Evolutionary conservation across 2,888 invertebrate genomes (phyloP), one percentile per base, ranked within the genome.

Genomic region (Trichopoda pennipes): DNA sequence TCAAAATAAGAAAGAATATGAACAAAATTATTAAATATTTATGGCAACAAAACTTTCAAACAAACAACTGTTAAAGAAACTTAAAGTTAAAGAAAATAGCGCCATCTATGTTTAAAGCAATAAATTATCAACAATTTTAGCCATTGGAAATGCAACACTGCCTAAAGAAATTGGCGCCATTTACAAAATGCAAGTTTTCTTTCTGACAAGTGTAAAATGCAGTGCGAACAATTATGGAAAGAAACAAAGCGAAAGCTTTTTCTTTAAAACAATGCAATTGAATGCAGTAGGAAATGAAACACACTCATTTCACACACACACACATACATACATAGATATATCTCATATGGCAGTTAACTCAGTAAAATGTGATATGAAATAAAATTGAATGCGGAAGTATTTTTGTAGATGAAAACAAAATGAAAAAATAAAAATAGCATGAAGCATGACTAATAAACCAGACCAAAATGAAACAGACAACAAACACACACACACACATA

Each of bases 301-400:
- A 60, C 35, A 73, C 44, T 63, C 35, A 63, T 49, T 55, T 28
- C 60, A 17, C 16, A 16, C 38, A 49, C 35, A 56, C 21, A 2
- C 9, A 32, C 6, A 51, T 49, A 55, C 44, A 47, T 44, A 32
- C 9, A 10, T 38, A 19, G 38, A 28, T 28, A n/a, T n/a, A n/a
- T n/a, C n/a, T n/a, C n/a, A n/a, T n/a, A 47, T 42, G 2, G 6
- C 38, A 28, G n/a, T 9, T 7, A 28, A 53, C 73, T 70, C 58
- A 78, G 63, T 69, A 78, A 80, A 75, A 84, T 76, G n/a, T n/a
- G 84, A 83, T 81, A 74, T 69, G 80, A 83, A 80, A 79, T 84
- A 80, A 84, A 85, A 85, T 84, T 82, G 83, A 85, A 85, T 85
- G 85, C 85, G 85, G 85, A 85, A 85, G 77, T 84, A 76, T 83